Conservation (phyloP, 2,113 vertebrate genomes). For the Rhadina sibilatrix region DNA sequence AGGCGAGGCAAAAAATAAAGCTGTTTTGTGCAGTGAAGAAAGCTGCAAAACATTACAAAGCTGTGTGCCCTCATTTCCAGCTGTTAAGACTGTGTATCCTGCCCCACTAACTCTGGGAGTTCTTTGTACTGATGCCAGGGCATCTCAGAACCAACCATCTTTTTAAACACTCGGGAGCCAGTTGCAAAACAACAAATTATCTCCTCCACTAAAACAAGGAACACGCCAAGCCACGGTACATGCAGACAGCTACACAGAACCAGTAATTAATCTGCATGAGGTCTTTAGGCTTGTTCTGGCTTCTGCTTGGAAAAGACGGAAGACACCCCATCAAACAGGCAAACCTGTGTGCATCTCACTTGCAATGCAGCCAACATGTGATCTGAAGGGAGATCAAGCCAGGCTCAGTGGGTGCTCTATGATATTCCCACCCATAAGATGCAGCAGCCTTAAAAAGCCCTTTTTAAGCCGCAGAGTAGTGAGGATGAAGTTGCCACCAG, state of each 20-base stretch:
- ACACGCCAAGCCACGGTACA: fast-evolving
- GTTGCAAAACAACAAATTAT: neutral
- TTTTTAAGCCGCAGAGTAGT: neutral
- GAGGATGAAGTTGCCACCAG: neutral
- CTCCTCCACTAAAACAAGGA: neutral
- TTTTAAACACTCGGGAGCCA: neutral
- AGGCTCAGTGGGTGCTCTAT: neutral
- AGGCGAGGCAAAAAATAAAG: neutral
- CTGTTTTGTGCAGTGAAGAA: neutral
- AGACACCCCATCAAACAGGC: neutral
- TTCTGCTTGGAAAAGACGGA: neutral
- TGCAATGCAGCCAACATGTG: fast-evolving
- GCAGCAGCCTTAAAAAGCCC: neutral
- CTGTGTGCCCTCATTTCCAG: neutral
- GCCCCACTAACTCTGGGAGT: neutral
- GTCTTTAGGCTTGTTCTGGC: neutral
- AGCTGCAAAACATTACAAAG: neutral
- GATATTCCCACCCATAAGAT: neutral
- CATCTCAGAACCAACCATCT: neutral
- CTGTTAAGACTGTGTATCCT: neutral
- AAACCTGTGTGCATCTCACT: neutral
- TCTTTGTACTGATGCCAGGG: neutral
- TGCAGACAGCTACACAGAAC: neutral
- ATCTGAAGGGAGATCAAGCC: neutral
- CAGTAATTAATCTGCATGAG: neutral